phyloP scores from a whole-genome alignment of 1,140 invertebrate genomes.

The Lerema accius region DNA sequence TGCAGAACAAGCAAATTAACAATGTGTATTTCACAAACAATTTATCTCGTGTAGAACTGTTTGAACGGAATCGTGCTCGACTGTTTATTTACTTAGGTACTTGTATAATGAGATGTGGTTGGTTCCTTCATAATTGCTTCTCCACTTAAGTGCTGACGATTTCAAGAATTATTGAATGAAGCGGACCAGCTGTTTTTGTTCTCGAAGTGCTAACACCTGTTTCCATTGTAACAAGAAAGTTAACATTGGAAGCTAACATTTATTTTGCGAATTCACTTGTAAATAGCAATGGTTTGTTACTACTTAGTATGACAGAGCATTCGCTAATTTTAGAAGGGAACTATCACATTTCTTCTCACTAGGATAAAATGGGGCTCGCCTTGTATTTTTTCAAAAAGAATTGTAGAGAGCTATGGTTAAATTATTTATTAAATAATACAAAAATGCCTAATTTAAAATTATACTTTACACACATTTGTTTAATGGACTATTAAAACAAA shows the following conservation, averaged over 20 bases:
- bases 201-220: slow-evolving; percentile 22
- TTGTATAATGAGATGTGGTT: slow-evolving; percentile 42
- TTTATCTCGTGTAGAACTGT: slow-evolving; percentile 50
- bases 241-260: slow-evolving; percentile 17
- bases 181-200: slow-evolving; percentile 20
- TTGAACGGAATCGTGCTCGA: slow-evolving; percentile 50
- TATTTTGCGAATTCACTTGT: slow-evolving; percentile 11
- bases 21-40: slow-evolving; percentile 65
- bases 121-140: slow-evolving; percentile 29
- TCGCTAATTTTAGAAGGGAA: too few relatives aligned
- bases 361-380: too few relatives aligned
- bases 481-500: too few relatives aligned
- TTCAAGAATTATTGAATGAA: slow-evolving; percentile 31
- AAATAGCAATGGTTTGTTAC: background rate
- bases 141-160: slow-evolving; percentile 35
- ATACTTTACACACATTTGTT: too few relatives aligned
- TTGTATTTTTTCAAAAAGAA: too few relatives aligned
- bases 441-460: too few relatives aligned
- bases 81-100: slow-evolving; percentile 47
- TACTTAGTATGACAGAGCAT: too few relatives aligned
- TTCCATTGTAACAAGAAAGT: slow-evolving; percentile 29
- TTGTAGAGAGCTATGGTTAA: too few relatives aligned
- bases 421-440: too few relatives aligned
- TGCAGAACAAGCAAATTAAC: slow-evolving; percentile 76
- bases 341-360: too few relatives aligned